Evolutionary conservation across 23 tunicate species (phyloP), one percentile per base, ranked within the genome.

Genomic region (Styela clava): DNA sequence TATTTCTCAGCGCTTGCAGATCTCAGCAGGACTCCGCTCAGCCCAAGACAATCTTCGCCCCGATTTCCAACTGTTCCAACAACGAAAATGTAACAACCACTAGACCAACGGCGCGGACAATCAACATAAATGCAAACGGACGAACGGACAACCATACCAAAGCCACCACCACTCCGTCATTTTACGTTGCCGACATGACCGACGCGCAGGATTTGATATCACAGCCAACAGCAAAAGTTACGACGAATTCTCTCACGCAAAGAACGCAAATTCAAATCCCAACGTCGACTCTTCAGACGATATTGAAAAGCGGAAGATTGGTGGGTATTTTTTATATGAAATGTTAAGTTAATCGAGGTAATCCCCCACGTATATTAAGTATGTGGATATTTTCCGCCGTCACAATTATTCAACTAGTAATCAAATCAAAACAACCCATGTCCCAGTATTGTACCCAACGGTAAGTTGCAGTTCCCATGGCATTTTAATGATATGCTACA

Each of bases 181-280:
- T 44, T 12, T 44, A 44, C 56, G 56, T 44, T 44, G 56, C 56
- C 12, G 56, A 44, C 56, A 44, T 44, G 56, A 44, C 56, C 12
- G 56, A 44, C 7, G 56, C 56, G 9, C 56, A 44, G 12, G 56
- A 44, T 44, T 44, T 44, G 56, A 44, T 12, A 12, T 44, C 56
- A 44, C 77, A 71, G 0, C 63, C 35, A 20, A 44, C 81, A 0
- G 77, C 86, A 2, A 91, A 85, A 51, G 69, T 85, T 16, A 65
- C 84, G 18, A 73, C 85, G 35, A 86, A 86, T 81, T 76, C 88
- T 20, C 78, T 91, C 37, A 86, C 97, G 28, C 97, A 91, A 74
- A 82, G 88, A 33, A 82, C 97, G 32, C 97, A 91, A 52, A 91
- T 91, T 3, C 97, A 91, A 62, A 91, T 91, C 16, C 97, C 97